These are phyloP conservation scores for Tribolium madens DNA, from an alignment of 1,140 invertebrate species.

Conservation along the genomic window DNA sequence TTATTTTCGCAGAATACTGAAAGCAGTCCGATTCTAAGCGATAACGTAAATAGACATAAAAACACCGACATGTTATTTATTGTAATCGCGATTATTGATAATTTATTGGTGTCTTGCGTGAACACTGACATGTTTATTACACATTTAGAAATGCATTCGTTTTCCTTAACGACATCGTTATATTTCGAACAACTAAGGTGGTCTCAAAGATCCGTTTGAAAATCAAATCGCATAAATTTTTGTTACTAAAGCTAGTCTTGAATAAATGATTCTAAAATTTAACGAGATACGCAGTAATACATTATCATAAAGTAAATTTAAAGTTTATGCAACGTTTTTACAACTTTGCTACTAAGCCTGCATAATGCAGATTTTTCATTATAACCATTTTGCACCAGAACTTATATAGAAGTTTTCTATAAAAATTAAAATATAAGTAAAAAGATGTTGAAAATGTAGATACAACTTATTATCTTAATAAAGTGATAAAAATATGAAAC, in stretches of 20 bases:
- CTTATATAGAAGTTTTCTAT: not conserved
- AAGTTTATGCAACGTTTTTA: not conserved
- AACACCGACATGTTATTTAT: constrained; percentile 40
- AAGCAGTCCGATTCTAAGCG: constrained; percentile 37
- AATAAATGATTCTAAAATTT: not conserved
- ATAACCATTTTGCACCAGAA: not conserved
- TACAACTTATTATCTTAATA: not conserved
- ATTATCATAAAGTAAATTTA: not conserved
- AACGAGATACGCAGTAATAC: not conserved
- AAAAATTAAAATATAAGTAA: not conserved
- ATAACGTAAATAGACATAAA: constrained; percentile 45
- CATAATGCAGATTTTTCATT: not conserved
- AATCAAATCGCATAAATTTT: not conserved
- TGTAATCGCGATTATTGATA: constrained; percentile 34
- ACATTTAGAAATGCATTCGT: not conserved
- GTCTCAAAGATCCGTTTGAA: not conserved
- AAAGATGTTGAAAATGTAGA: not conserved
- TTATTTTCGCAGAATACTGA: constrained; percentile 45
- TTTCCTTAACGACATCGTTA: not conserved
- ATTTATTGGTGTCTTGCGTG: constrained; percentile 40
- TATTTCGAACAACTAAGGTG: not conserved
- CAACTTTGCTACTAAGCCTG: not conserved
- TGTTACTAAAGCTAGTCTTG: not conserved
- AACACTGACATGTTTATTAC: constrained; percentile 8
- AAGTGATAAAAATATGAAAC: not conserved